Conservation (phyloP, 2,888 invertebrate genomes). For the Didymodactylos carnosus region DNA sequence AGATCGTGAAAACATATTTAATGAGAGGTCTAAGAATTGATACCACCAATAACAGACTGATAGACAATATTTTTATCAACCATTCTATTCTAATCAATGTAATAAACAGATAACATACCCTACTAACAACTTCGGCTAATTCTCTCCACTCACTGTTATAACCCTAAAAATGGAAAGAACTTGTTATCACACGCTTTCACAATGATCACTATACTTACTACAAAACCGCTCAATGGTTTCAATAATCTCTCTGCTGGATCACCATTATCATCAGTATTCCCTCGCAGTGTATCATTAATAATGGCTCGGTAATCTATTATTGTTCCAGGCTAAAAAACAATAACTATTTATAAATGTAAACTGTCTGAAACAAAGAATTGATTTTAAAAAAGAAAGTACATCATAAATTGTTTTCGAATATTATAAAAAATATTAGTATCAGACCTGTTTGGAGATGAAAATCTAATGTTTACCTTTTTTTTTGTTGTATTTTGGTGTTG, state of each 20-base stretch:
- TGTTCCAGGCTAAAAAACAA: background rate
- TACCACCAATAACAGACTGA: too few relatives aligned
- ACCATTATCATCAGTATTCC: conserved; percentile 25
- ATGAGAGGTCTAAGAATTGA: too few relatives aligned
- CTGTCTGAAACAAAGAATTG: background rate
- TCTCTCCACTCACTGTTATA: conserved; percentile 35
- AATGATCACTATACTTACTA: too few relatives aligned
- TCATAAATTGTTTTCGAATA: too few relatives aligned
- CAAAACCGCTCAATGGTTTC: conserved; percentile 32
- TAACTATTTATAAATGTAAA: background rate
- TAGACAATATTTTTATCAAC: too few relatives aligned
- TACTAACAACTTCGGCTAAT: conserved; percentile 32
- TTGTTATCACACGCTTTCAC: too few relatives aligned
- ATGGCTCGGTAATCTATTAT: conserved; percentile 33
- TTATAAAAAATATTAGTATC: too few relatives aligned
- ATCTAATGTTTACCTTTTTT: background rate
- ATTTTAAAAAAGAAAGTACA: background rate
- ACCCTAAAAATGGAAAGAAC: too few relatives aligned
- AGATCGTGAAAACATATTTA: too few relatives aligned
- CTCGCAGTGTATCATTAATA: conserved; percentile 30
- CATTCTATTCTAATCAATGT: too few relatives aligned
- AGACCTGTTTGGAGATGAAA: too few relatives aligned
- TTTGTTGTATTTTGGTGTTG: background rate
- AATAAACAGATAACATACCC: too few relatives aligned
- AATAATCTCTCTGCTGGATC: conserved; percentile 19